phyloP scores from a whole-genome alignment of 2,888 invertebrate genomes.

The Dinocampus coccinellae region DNA sequence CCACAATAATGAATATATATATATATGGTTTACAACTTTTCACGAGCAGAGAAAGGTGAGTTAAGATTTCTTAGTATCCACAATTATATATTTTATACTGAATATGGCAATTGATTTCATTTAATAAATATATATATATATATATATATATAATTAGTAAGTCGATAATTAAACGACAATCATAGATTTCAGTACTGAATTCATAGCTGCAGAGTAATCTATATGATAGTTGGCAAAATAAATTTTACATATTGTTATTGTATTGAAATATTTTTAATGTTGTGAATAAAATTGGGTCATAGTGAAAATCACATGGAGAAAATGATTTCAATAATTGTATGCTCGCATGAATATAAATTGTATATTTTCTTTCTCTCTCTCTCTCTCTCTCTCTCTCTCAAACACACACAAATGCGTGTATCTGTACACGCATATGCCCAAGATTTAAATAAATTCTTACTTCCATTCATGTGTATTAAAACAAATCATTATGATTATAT shows the following conservation, averaged over 20 bases:
- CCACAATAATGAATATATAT: conserved; percentile 30
- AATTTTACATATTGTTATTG: not conserved
- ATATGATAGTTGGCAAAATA: too few species aligned
- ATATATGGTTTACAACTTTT: conserved; percentile 38
- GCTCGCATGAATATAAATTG: too few species aligned
- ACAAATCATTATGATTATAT: not conserved
- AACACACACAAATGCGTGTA: too few species aligned
- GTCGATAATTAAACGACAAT: too few species aligned
- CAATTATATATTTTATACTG: conserved; percentile 1
- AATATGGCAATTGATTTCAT: not conserved
- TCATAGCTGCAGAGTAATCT: too few species aligned
- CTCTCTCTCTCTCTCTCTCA: too few species aligned
- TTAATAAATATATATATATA: too few species aligned
- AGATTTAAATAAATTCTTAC: not conserved
- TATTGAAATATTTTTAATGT: not conserved
- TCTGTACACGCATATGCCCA: not conserved
- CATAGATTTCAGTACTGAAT: too few species aligned
- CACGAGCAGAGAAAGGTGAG: conserved; percentile 47
- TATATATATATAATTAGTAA: too few species aligned
- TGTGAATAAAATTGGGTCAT: not conserved
- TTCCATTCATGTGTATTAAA: not conserved
- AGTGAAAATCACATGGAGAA: not conserved
- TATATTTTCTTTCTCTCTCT: too few species aligned
- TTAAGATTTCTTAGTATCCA: conserved; percentile 21
- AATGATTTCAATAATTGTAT: not conserved